A percentile compares a stretch with the other conserved stretches of the same genome.
phyloP scores from a whole-genome alignment of 2,113 vertebrate genomes.

The Tetraodon nigroviridis region DNA sequence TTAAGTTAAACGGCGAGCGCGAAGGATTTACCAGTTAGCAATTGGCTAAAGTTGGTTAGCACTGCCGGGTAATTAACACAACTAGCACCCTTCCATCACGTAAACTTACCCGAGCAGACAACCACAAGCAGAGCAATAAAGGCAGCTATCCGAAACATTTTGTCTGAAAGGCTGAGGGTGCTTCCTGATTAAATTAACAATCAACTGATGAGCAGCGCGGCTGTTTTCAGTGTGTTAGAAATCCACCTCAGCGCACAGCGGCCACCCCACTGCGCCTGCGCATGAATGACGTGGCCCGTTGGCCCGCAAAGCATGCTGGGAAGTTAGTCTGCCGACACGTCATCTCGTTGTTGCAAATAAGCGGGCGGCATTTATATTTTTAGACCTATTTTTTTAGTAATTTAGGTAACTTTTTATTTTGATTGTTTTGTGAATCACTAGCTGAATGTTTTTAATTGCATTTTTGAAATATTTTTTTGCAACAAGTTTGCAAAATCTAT shows the following conservation, averaged over 20 bases:
- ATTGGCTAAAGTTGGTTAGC: conserved; percentile 28
- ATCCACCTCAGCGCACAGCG: conserved; percentile 54
- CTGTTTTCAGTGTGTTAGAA: conserved; percentile 12
- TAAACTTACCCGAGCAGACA: conserved; percentile 61
- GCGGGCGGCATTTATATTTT: neutral
- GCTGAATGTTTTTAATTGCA: no score
- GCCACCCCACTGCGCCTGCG: conserved; percentile 38
- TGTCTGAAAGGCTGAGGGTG: conserved; percentile 5
- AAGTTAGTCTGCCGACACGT: conserved; percentile 48
- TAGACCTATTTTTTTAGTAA: no score
- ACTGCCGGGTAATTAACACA: conserved; percentile 3
- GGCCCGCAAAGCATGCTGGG: conserved; percentile 46
- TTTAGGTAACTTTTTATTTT: no score
- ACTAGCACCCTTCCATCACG: fast-evolving
- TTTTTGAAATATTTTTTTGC: no score
- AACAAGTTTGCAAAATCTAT: no score
- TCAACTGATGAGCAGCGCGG: neutral
- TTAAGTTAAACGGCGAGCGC: no score
- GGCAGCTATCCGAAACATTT: conserved; percentile 58
- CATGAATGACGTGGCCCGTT: conserved; percentile 34
- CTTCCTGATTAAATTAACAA: neutral
- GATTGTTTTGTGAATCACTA: no score
- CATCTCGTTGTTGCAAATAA: conserved; percentile 23
- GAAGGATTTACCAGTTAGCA: neutral
- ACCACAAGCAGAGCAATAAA: conserved; percentile 58